Evolutionary conservation across 37 sponge, comb jelly and placozoan species (phyloP), one percentile per base, ranked within the genome.

Genomic region (Trichoplax adhaerens): DNA sequence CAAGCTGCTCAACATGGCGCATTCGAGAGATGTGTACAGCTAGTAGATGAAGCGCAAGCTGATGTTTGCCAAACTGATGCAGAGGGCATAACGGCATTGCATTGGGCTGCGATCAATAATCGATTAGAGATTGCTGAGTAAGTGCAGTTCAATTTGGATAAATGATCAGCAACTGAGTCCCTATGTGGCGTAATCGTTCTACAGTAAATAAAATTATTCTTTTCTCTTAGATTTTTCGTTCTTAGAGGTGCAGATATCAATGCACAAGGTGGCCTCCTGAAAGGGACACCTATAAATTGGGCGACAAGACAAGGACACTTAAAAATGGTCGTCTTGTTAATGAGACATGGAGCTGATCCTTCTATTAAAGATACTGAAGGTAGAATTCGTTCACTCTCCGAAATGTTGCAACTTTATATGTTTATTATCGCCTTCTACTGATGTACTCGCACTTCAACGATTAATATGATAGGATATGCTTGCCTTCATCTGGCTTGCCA

Each of bases 61-160:
- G 80, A 82, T 71, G 85, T 83, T 48, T 78, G 59, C 7, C 57
- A 70, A 55, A 83, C 76, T 1, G 91, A 94, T 55, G 75, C 76
- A 0, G 88, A 94, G 73, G 80, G 76, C 58, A 90, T 94, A 55
- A 87, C 95, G 47, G 74, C 75, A 0, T 83, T 94, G 47, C 95
- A 94, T 77, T 94, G 95, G 95, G 95, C 91, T 2, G 88, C 95
- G 71, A 94, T 94, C 76, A 94, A 94, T 78, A 90, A 94, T 65
- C 67, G 95, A 0, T 65, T 90, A 49, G 81, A 91, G 8, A 83
- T 94, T 67, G 49, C 50, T 50, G 49, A 52, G 49, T 65, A 29
- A 29, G 29, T 29, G 29, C 29, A 29, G 29, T 29, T 65, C 67
- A 60, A 60, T 60, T 60, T 12, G 12, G 10, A 4, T 57, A 70